A percentile compares a stretch with the other conserved stretches of the same genome.
Conservation (phyloP, 2,797 vertebrate genomes). For the Sarcophilus harrisii region DNA sequence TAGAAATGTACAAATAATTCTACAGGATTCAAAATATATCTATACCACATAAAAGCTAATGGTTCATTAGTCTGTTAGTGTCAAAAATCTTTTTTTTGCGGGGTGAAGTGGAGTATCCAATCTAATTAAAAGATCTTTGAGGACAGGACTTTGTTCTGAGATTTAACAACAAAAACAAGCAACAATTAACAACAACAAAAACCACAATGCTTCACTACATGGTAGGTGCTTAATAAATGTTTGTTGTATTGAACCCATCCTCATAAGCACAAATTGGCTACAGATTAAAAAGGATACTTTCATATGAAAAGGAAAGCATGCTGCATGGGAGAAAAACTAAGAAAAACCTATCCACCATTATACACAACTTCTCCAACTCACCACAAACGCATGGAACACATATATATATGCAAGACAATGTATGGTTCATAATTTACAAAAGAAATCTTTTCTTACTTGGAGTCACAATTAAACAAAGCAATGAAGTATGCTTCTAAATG, state of each 20-base stretch:
- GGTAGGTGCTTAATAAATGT: not conserved
- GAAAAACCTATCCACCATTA: not conserved
- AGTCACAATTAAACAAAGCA: constrained; percentile 30
- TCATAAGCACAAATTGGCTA: not conserved
- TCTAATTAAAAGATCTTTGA: not conserved
- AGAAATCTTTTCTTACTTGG: not conserved
- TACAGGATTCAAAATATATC: not conserved
- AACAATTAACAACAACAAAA: not conserved
- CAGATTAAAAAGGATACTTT: not conserved
- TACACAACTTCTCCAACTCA: not conserved
- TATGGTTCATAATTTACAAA: not conserved
- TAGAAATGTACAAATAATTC: not conserved
- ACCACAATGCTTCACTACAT: not conserved
- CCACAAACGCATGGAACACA: not conserved
- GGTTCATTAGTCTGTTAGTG: not conserved
- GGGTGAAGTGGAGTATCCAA: not conserved
- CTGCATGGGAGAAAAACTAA: not conserved
- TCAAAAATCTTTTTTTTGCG: not conserved
- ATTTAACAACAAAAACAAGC: not conserved
- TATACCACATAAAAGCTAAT: not conserved
- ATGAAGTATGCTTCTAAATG: not conserved
- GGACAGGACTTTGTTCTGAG: not conserved
- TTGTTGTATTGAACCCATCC: not conserved
- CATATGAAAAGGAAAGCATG: not conserved
- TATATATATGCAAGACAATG: constrained; percentile 1